These are phyloP conservation scores for Coboldia fuscipes DNA, from an alignment of 1,140 invertebrate species.

Conservation along the genomic window DNA sequence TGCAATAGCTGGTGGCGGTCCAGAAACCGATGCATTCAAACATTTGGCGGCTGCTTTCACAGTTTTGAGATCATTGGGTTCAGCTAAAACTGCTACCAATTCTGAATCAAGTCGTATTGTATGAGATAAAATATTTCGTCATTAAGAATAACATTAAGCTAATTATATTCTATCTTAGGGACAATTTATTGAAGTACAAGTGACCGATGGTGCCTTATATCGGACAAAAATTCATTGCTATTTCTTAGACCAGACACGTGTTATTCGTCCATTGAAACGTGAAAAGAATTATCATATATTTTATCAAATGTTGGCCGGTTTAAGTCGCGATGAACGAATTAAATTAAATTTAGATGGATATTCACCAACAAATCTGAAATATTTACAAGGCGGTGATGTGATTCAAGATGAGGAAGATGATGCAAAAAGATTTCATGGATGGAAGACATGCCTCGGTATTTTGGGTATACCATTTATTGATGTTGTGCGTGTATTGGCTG, in stretches of 20 bases:
- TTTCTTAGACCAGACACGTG: constrained; percentile 74
- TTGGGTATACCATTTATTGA: constrained; percentile 86
- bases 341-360: constrained; percentile 72
- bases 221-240: constrained; percentile 92
- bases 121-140: constrained; percentile 2
- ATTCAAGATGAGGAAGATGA: constrained; percentile 57
- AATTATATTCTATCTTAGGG: constrained; percentile 33
- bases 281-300: constrained; percentile 96
- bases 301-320: constrained; percentile 86
- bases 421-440: constrained; percentile 55
- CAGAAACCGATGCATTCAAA: constrained; percentile 91
- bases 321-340: constrained; percentile 65
- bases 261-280: constrained; percentile 59
- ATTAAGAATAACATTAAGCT: background rate
- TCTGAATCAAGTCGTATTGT: constrained; percentile 88
- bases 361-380: constrained; percentile 53
- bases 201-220: constrained; percentile 86
- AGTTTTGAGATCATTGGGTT: constrained; percentile 73
- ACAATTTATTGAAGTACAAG: constrained; percentile 90
- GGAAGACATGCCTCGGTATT: constrained; percentile 75
- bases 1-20: constrained; percentile 78
- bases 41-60: constrained; percentile 87
- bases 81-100: constrained; percentile 73
- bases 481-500: constrained; percentile 74
- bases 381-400: constrained; percentile 53